phyloP scores from a whole-genome alignment of 2,113 vertebrate genomes.

The Tragelaphus scriptus region DNA sequence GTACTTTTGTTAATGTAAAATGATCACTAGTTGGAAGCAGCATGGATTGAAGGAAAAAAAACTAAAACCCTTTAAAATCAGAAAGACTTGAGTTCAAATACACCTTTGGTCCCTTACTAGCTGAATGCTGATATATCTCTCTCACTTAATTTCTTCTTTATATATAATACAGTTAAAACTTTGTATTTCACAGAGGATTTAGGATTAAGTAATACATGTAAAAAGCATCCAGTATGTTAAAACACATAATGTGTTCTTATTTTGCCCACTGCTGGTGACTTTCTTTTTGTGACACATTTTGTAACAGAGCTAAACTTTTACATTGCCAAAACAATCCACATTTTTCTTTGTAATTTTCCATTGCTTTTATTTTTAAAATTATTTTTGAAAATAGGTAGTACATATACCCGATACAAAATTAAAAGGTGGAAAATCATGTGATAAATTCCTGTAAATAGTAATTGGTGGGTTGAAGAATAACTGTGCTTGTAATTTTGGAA shows the following conservation, averaged over 20 bases:
- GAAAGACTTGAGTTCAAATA: conserved; percentile 11
- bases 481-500: not conserved
- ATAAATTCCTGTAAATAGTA: not conserved
- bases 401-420: not conserved
- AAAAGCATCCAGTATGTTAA: not conserved
- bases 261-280: not conserved
- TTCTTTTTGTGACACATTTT: not conserved
- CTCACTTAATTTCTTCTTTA: not conserved
- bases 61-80: not conserved
- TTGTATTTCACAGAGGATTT: not conserved
- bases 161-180: not conserved
- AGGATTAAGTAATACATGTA: not conserved
- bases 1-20: not conserved
- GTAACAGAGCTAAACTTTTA: not conserved
- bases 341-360: not conserved
- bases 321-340: not conserved
- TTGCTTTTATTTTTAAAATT: not conserved
- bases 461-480: not conserved
- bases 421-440: not conserved
- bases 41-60: not conserved
- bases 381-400: not conserved
- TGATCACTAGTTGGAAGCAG: not conserved
- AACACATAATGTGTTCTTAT: not conserved
- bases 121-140: not conserved
- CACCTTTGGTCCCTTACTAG: not conserved